A percentile compares a stretch with the other conserved stretches of the same genome.
Evolutionary conservation across 2,113 vertebrate genomes (phyloP).

Genomic region (Plecotus auritus): DNA sequence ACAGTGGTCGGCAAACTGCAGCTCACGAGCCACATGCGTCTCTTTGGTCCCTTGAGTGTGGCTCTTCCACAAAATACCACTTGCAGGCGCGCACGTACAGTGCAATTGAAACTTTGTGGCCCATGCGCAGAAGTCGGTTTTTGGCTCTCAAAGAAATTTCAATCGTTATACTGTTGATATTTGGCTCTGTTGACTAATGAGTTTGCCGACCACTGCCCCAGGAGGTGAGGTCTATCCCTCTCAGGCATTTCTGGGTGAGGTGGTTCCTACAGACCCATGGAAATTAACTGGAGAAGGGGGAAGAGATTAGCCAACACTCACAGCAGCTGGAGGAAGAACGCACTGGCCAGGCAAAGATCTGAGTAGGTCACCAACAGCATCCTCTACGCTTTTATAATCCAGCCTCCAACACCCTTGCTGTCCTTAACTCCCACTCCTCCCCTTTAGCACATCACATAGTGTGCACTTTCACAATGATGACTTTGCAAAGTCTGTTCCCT

Average conservation of each 20-base stretch:
- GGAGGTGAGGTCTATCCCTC: neutral
- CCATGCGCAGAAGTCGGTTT: too few relatives aligned
- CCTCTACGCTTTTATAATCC: neutral
- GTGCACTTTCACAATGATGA: neutral
- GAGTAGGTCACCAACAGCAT: neutral
- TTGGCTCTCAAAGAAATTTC: too few relatives aligned
- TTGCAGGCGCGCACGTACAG: too few relatives aligned
- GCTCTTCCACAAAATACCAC: too few relatives aligned
- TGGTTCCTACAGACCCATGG: neutral
- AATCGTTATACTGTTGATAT: too few relatives aligned
- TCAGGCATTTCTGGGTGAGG: neutral
- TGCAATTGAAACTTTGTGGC: too few relatives aligned
- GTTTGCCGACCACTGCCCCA: too few relatives aligned
- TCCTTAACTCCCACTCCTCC: neutral
- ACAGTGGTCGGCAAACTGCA: too few relatives aligned
- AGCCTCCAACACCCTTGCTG: rapidly evolving
- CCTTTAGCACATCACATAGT: neutral
- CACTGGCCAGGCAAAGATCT: neutral
- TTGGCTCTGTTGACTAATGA: too few relatives aligned
- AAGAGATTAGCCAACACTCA: neutral
- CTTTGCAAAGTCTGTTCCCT: neutral
- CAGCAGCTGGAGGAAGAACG: neutral
- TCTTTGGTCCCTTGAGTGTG: too few relatives aligned
- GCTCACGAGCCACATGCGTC: too few relatives aligned
- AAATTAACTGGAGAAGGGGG: neutral